A percentile compares a stretch with the other conserved stretches of the same genome.
Evolutionary conservation across 2,888 invertebrate species (phyloP).

Genomic region (Brenthis hecate): DNA sequence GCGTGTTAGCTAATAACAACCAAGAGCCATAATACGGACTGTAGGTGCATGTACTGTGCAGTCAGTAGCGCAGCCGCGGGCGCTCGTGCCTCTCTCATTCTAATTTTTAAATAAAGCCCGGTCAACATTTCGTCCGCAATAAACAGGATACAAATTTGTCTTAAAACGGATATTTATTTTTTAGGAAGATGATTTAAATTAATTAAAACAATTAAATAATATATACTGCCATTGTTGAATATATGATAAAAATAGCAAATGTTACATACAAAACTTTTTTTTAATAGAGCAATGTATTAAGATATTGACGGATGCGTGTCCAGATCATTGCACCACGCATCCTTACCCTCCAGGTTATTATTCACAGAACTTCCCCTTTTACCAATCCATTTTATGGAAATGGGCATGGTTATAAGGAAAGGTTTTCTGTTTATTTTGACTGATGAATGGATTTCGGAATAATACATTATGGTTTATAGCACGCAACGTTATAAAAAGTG

Average conservation of each 20-base stretch:
- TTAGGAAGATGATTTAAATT: constrained; percentile 37
- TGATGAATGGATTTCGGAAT: constrained; percentile 21
- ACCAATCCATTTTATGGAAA: constrained; percentile 42
- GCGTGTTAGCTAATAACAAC: constrained; percentile 26
- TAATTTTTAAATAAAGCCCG: constrained; percentile 76
- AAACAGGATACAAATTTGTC: not conserved
- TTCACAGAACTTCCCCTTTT: constrained; percentile 49
- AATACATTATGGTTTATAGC: constrained; percentile 11
- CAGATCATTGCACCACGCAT: constrained; percentile 58
- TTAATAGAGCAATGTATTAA: too few species aligned
- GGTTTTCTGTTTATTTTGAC: constrained; percentile 21
- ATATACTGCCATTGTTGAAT: too few species aligned
- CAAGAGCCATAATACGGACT: constrained; percentile 16
- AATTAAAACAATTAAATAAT: too few species aligned
- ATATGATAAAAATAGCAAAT: too few species aligned
- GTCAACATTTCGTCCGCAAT: not conserved
- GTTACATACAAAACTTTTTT: too few species aligned
- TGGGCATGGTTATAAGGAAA: constrained; percentile 22
- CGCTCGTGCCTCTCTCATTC: constrained; percentile 75
- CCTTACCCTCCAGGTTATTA: constrained; percentile 52
- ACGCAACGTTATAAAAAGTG: not conserved
- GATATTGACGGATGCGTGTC: constrained; percentile 44
- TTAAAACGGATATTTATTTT: constrained; percentile 31
- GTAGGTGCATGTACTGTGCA: constrained; percentile 48
- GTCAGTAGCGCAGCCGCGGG: constrained; percentile 72